Conservation (phyloP, 2,888 invertebrate genomes). For the Ophioninae sp. region DNA sequence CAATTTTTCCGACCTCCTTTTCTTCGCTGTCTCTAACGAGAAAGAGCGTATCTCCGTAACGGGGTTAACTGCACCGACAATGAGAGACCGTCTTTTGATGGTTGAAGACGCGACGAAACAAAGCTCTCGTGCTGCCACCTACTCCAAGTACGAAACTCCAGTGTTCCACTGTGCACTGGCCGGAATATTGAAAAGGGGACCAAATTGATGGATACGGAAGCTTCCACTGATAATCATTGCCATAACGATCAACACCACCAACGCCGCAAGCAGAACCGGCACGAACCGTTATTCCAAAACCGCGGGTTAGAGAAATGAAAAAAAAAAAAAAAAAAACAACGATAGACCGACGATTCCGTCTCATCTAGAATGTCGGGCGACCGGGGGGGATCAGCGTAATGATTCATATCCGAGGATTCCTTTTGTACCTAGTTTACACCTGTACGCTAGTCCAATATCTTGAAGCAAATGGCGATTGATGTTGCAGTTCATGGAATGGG, state of each 20-base stretch:
- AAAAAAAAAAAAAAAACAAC: conserved; percentile 47
- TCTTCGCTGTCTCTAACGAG: conserved; percentile 63
- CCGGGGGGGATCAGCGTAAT: conserved; percentile 54
- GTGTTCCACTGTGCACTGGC: conserved; percentile 21
- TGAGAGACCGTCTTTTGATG: conserved; percentile 71
- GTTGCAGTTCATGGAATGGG: conserved; percentile 5
- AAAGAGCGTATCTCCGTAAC: conserved; percentile 67
- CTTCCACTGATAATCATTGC: conserved; percentile 5
- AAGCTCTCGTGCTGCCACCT: conserved; percentile 32
- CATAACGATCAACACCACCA: conserved; percentile 2
- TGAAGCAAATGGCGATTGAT: conserved; percentile 24
- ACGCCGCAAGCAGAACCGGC: conserved; percentile 44
- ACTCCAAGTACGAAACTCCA: not conserved
- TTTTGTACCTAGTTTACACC: conserved; percentile 21
- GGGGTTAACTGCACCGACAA: conserved; percentile 69
- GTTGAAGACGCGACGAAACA: conserved; percentile 54
- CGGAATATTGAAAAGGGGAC: conserved; percentile 6
- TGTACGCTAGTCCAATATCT: conserved; percentile 32
- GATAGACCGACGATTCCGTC: conserved; percentile 49
- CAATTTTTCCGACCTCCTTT: conserved; percentile 72
- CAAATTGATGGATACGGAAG: conserved; percentile 30
- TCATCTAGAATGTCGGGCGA: conserved; percentile 53
- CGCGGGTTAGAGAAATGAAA: conserved; percentile 53
- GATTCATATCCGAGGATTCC: conserved; percentile 61
- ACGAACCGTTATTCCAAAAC: conserved; percentile 65